Percentiles rank a stretch among this genome's conserved stretches.
These are phyloP conservation scores for Lepidurus apus DNA, from an alignment of 1,140 invertebrate genomes.

Conservation along the genomic window DNA sequence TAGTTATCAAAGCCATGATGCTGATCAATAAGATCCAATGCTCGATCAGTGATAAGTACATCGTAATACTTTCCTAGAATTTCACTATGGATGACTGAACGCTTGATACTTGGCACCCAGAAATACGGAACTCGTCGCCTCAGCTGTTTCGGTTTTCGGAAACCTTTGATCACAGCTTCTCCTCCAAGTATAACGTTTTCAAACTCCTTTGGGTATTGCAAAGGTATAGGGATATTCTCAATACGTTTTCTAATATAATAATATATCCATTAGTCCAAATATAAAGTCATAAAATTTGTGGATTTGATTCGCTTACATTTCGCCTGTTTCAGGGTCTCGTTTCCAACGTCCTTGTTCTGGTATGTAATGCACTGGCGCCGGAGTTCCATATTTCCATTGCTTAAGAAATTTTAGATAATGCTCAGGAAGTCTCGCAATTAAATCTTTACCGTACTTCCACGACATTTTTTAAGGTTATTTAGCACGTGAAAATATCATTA, in stretches of 20 bases:
- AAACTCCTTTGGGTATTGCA: slow-evolving; percentile 71
- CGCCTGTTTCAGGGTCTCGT: slow-evolving; percentile 62
- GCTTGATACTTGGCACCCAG: slow-evolving; percentile 75
- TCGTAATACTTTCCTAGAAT: slow-evolving; percentile 81
- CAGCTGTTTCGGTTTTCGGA: slow-evolving; percentile 58
- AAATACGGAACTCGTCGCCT: slow-evolving; percentile 65
- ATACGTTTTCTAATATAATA: slow-evolving; percentile 30
- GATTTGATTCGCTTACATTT: slow-evolving; percentile 52
- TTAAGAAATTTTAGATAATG: slow-evolving; percentile 82
- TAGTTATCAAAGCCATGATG: slow-evolving; percentile 93
- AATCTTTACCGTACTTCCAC: slow-evolving; percentile 23
- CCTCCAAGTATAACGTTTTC: slow-evolving; percentile 91
- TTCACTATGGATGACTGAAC: slow-evolving; percentile 85
- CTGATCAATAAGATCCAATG: slow-evolving; percentile 77
- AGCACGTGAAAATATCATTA: not conserved
- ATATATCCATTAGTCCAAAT: slow-evolving; percentile 27
- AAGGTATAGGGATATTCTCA: slow-evolving; percentile 68
- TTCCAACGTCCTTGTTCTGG: slow-evolving; percentile 66
- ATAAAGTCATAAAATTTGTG: not conserved
- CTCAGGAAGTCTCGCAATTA: slow-evolving; percentile 56
- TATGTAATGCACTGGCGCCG: slow-evolving; percentile 78
- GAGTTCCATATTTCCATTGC: slow-evolving; percentile 70
- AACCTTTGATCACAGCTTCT: slow-evolving; percentile 89
- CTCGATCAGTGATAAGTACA: slow-evolving; percentile 71
- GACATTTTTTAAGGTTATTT: not conserved